Base-by-base conservation (phyloP, 2,113 vertebrate genomes). In the Sorex araneus region DNA sequence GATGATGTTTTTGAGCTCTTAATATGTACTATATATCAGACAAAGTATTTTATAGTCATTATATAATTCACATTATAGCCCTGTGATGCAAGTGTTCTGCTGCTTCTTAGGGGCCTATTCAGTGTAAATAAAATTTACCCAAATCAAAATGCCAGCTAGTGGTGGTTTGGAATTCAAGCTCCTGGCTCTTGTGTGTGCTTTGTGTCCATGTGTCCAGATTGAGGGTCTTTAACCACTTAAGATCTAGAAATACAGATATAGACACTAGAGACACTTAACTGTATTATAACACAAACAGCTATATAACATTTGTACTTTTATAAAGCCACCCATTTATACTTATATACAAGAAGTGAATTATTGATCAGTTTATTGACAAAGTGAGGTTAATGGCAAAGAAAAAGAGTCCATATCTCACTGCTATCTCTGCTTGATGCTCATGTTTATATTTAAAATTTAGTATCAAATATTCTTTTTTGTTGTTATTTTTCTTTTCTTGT, bases 81-180 rank as follows among this genome's bases (percentile, higher is more conserved):
- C 69, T 89, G 47, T 73, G 23, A 78, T 4, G 40, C 32, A 93
- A 66, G 1, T 60, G 4, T 70, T 69, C 18, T 60, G 57, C 11
- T 89, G 18, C 27, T 87, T 70, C 67, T 78, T n/a, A 76, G 3
- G 47, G n/a, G 54, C 8, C 21, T 60, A 28, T 23, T 50, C 69
- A 15, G 36, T 12, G 77, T 85, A 70, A 64, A 66, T 91, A 60
- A 91, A 89, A 88, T 50, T 40, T 85, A 77, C 12, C 3, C 69
- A 74, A 87, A 70, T 70, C n/a, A 75, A 85, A 85, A 0, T 36
- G 36, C 2, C n/a, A 83, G 12, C 71, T 90, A 77, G 27, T 34
- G 27, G 76, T 16, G 69, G 47, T 0, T 25, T 75, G 11, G 9
- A 47, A 74, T 69, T 94, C 34, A 67, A 79, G 82, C 10, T 67